phyloP scores from a whole-genome alignment of 2,888 invertebrate species.

The Dynastes tityus region DNA sequence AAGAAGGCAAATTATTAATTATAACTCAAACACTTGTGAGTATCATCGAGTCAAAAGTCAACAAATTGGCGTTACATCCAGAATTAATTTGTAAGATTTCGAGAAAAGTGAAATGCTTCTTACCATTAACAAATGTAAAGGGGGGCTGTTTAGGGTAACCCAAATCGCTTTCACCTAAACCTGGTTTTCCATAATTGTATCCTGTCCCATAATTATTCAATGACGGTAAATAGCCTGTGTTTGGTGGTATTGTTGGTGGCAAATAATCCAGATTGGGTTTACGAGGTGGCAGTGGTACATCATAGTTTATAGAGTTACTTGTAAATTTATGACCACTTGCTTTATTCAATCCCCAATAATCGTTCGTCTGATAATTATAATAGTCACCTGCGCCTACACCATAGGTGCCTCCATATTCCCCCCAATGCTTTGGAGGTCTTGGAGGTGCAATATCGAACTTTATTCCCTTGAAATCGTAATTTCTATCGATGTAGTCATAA shows the following conservation, averaged over 20 bases:
- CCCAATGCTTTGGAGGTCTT: slow-evolving; percentile 65
- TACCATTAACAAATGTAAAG: slow-evolving; percentile 21
- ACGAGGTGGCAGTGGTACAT: background rate
- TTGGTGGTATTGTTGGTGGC: slow-evolving; percentile 15
- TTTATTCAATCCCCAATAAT: slow-evolving; percentile 63
- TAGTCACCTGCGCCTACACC: slow-evolving; percentile 62
- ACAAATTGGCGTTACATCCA: slow-evolving; percentile 7
- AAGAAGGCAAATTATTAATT: too few species aligned
- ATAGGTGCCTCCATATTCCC: slow-evolving; percentile 66
- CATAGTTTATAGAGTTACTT: slow-evolving; percentile 26
- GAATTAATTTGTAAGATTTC: too few species aligned
- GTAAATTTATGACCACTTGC: slow-evolving; percentile 32
- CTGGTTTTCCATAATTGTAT: slow-evolving; percentile 20
- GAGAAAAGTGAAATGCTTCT: background rate
- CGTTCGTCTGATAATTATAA: slow-evolving; percentile 59
- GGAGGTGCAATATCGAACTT: slow-evolving; percentile 51
- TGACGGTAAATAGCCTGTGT: slow-evolving; percentile 25
- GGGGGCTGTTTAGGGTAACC: slow-evolving; percentile 21
- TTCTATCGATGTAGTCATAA: slow-evolving; percentile 29
- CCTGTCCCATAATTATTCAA: slow-evolving; percentile 3
- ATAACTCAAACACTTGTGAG: too few species aligned
- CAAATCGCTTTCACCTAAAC: background rate
- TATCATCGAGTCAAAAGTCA: background rate
- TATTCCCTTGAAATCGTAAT: slow-evolving; percentile 29
- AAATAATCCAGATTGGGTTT: slow-evolving; percentile 23